Evolutionary conservation across 2,888 invertebrate genomes (phyloP), one percentile per base, ranked within the genome.

Genomic region (Eupithecia dodoneata): DNA sequence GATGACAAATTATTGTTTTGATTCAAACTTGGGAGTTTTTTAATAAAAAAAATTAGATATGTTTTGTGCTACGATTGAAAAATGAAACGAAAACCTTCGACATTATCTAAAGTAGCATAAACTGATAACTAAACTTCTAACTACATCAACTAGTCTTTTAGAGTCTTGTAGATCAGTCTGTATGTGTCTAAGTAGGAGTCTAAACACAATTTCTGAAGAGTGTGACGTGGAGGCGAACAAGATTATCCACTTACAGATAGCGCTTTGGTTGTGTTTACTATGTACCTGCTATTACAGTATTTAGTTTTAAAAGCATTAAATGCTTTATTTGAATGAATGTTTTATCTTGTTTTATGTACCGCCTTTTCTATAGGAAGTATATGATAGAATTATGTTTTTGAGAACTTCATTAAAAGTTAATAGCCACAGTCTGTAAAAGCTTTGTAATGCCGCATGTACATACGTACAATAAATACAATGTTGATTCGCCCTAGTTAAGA

Each of bases 1-100:
- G 69, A 69, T 69, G 69, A 69, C 69, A 18, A 69, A 47, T 69
- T 69, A n/a, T 18, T 59, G 18, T 59, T 59, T 59, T 59, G 18
- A 59, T 59, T 59, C 18, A 4, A 59, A 59, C n/a, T 7, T 59
- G 18, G n/a, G 18, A 18, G 59, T 59, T 59, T 55, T 55, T 55
- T n/a, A 55, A 55, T 55, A 4, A 55, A n/a, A 52, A 52, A 7
- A 55, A 30, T 30, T n/a, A n/a, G 7, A 0, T 10, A 3, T 2
- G 3, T 18, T 18, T n/a, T 9, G 4, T n/a, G 59, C 18, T 10
- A 9, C 18, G 18, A 18, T 59, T 6, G 59, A 59, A 18, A 10
- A 18, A 15, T 59, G 18, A 18, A 18, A 59, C 3, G 13, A 13
- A 18, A 18, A 59, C n/a, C 55, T 59, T 59, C 10, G 3, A 59